Evolutionary conservation across 2,113 vertebrate genomes (phyloP).

Genomic region (Neogobius melanostomus): DNA sequence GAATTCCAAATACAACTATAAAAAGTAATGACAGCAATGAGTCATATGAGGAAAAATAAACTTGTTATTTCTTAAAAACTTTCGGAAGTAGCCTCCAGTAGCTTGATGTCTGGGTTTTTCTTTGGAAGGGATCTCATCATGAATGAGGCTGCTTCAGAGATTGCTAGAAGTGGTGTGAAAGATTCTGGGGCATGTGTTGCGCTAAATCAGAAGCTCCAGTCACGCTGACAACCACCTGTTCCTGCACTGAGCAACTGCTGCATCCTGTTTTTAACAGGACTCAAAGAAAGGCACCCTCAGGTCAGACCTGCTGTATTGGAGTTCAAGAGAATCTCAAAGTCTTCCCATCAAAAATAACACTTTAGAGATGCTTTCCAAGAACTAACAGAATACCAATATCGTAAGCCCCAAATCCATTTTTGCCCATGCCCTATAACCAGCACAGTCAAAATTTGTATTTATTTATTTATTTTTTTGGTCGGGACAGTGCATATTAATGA

Average conservation of each 20-base stretch:
- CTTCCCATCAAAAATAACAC: not conserved
- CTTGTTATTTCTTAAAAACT: not conserved
- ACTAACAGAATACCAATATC: too few species aligned
- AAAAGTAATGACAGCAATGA: not conserved
- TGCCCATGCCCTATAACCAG: too few species aligned
- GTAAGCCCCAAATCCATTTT: too few species aligned
- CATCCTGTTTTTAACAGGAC: slow-evolving; percentile 32
- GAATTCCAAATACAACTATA: slow-evolving; percentile 42
- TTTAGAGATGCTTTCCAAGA: too few species aligned
- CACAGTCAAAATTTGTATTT: too few species aligned
- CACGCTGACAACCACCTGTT: slow-evolving; percentile 64
- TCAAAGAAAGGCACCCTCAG: not conserved
- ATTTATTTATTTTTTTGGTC: too few species aligned
- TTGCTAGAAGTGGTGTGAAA: slow-evolving; percentile 15
- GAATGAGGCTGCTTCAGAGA: slow-evolving; percentile 7
- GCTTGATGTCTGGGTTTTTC: slow-evolving; percentile 19
- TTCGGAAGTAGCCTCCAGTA: slow-evolving; percentile 7
- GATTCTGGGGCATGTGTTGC: slow-evolving; percentile 36
- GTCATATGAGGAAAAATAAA: not conserved
- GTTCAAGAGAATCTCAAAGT: not conserved
- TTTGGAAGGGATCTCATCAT: not conserved
- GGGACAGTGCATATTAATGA: too few species aligned
- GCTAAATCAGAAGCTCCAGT: slow-evolving; percentile 40
- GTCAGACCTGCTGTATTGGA: not conserved
- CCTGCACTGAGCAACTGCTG: slow-evolving; percentile 52